These are phyloP conservation scores for Spermophilus dauricus DNA, from an alignment of 2,113 vertebrate species.

Conservation along the genomic window DNA sequence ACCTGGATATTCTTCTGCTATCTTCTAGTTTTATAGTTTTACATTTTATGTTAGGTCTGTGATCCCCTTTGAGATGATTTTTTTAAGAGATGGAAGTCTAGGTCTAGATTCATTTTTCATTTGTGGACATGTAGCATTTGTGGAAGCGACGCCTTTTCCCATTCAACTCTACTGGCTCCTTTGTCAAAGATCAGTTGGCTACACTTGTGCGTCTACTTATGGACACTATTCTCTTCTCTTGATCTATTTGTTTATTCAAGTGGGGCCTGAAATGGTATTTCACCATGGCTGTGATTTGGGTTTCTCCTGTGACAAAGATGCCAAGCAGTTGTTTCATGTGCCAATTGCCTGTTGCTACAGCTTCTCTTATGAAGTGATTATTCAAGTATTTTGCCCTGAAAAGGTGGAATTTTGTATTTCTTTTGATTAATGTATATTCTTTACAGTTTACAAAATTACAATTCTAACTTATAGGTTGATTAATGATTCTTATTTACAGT, in stretches of 20 bases:
- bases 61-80: background rate
- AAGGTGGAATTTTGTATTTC: background rate
- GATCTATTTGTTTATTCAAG: background rate
- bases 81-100: background rate
- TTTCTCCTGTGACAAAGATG: constrained; percentile 1
- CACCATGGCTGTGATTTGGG: background rate
- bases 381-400: background rate
- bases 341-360: too few relatives aligned
- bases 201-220: background rate
- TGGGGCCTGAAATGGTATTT: background rate
- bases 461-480: background rate
- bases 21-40: too few relatives aligned
- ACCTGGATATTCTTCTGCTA: too few relatives aligned
- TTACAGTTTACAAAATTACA: background rate
- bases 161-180: background rate
- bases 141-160: background rate
- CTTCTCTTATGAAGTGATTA: background rate
- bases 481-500: background rate
- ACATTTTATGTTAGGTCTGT: background rate
- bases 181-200: background rate
- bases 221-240: background rate
- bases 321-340: background rate
- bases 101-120: background rate
- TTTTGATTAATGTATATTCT: background rate
- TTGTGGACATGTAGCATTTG: background rate